Conservation (phyloP, 2,888 invertebrate genomes). For the Acanthosepion lycidas region DNA sequence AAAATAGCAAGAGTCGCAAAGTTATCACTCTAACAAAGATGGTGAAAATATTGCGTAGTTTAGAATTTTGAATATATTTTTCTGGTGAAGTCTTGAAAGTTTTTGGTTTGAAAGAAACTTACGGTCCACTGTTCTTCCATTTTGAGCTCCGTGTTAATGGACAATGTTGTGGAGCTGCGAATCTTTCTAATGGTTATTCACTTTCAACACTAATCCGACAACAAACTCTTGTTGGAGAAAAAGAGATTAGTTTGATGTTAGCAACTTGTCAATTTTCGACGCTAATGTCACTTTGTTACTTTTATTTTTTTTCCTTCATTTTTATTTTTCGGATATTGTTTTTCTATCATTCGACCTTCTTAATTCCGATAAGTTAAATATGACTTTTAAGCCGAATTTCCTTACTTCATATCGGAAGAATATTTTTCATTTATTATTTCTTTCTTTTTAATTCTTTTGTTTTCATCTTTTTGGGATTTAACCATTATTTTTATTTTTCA, state of each 20-base stretch:
- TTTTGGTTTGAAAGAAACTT: not conserved
- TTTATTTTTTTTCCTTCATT: not conserved
- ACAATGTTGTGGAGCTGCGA: not conserved
- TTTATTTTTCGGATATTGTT: not conserved
- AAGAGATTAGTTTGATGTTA: not conserved
- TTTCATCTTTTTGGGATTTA: not conserved
- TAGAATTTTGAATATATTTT: not conserved
- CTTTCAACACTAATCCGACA: not conserved
- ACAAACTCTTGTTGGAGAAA: not conserved
- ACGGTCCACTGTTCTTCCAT: not conserved
- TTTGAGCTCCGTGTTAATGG: not conserved
- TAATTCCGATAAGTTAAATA: not conserved
- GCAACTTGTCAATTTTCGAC: slow-evolving; percentile 6
- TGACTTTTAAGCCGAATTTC: slow-evolving; percentile 33
- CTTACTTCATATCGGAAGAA: not conserved
- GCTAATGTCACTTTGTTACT: not conserved
- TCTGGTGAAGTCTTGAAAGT: not conserved
- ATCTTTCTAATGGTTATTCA: not conserved
- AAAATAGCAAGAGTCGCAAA: not conserved
- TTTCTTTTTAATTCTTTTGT: not conserved
- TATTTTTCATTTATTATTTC: not conserved
- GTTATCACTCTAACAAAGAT: not conserved
- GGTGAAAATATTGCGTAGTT: not conserved
- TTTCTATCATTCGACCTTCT: not conserved
- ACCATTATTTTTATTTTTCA: not conserved